Evolutionary conservation across 2,888 invertebrate species (phyloP).

Genomic region (Axea sp.): DNA sequence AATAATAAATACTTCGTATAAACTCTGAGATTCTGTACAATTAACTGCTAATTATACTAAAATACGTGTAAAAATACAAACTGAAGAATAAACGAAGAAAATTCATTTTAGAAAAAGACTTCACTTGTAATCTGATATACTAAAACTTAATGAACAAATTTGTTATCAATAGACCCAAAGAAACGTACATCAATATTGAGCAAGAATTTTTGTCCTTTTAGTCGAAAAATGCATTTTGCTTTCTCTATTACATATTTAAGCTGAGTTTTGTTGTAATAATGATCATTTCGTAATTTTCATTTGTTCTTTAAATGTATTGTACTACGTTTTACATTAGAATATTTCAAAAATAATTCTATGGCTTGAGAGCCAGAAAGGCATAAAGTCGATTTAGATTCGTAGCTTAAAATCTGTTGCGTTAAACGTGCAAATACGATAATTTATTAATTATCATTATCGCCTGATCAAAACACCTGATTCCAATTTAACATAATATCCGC

Average conservation of each 20-base stretch:
- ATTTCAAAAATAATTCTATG: constrained; percentile 42
- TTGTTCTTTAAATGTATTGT: constrained; percentile 4
- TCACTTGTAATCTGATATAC: not conserved
- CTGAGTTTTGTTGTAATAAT: too few species aligned
- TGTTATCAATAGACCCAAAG: constrained; percentile 5
- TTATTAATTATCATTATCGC: constrained; percentile 25
- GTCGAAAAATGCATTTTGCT: not conserved
- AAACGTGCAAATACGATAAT: constrained; percentile 34
- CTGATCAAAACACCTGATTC: constrained; percentile 2
- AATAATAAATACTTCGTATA: constrained; percentile 34
- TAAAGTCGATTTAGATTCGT: constrained; percentile 24
- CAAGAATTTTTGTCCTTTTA: constrained; percentile 15
- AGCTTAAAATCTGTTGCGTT: constrained; percentile 19
- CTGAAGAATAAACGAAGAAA: not conserved
- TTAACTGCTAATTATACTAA: constrained; percentile 30
- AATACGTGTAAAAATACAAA: constrained; percentile 3
- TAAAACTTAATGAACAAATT: not conserved
- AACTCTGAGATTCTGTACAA: constrained; percentile 52
- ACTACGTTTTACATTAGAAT: constrained; percentile 26
- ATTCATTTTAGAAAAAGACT: not conserved
- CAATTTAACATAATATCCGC: constrained; percentile 7
- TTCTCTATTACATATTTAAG: constrained; percentile 1
- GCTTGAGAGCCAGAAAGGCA: constrained; percentile 33
- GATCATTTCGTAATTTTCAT: constrained; percentile 7
- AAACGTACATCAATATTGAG: constrained; percentile 40